Evolutionary conservation across 2,888 invertebrate genomes (phyloP).

Genomic region (Oscheius sp.): DNA sequence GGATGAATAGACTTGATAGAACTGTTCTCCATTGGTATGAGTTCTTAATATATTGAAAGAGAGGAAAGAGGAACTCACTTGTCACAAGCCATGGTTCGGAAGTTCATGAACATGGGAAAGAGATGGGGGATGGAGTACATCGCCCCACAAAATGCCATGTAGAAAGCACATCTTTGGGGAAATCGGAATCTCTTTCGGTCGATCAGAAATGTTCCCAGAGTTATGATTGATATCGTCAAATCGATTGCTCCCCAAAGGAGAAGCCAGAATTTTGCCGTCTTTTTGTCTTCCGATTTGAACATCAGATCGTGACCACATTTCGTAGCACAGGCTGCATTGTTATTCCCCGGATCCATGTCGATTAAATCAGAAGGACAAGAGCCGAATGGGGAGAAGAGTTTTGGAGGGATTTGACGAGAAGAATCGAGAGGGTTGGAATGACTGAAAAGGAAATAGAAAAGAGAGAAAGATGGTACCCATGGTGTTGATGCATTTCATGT

Average conservation of each 20-base stretch:
- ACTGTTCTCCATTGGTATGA: slow-evolving; percentile 33
- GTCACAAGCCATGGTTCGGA: slow-evolving; percentile 50
- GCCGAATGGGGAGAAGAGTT: not conserved
- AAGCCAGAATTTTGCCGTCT: slow-evolving; percentile 79
- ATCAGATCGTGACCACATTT: slow-evolving; percentile 73
- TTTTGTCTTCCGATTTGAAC: slow-evolving; percentile 55
- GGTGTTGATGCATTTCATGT: slow-evolving; percentile 9
- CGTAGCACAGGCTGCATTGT: slow-evolving; percentile 59
- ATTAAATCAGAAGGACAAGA: slow-evolving; percentile 63
- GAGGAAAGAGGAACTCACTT: not conserved
- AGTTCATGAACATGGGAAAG: slow-evolving; percentile 70
- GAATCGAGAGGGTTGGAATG: too few relatives aligned
- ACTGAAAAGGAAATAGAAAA: not conserved
- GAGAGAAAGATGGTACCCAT: not conserved
- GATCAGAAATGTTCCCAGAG: slow-evolving; percentile 83
- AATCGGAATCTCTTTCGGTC: slow-evolving; percentile 94
- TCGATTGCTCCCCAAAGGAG: slow-evolving; percentile 91
- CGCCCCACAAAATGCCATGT: slow-evolving; percentile 92
- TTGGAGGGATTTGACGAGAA: not conserved
- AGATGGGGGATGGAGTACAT: slow-evolving; percentile 90
- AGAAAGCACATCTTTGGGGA: slow-evolving; percentile 93
- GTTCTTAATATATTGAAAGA: not conserved
- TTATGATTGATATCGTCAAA: slow-evolving; percentile 87
- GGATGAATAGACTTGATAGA: slow-evolving; percentile 54
- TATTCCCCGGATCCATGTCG: slow-evolving; percentile 62